Evolutionary conservation across 2,888 invertebrate genomes (phyloP), one percentile per base, ranked within the genome.

Genomic region (Agriotes lineatus): DNA sequence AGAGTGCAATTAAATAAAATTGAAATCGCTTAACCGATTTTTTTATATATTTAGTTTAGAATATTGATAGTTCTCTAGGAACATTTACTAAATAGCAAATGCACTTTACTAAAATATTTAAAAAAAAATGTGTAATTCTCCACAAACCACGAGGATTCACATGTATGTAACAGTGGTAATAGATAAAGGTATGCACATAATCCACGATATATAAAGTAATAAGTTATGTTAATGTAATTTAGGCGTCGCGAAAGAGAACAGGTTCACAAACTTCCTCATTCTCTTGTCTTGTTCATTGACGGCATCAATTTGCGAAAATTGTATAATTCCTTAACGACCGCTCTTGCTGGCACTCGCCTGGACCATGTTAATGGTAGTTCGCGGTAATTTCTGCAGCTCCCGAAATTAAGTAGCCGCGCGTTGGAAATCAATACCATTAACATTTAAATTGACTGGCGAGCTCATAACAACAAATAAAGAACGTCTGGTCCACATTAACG

Each of bases 371-470:
- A 52, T 33, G 52, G 18, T 52, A 52, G 45, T 12, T 1, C 12
- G 1, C 12, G 20, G n/a, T 45, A 45, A 45, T 20, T 45, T 18
- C 16, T 45, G 45, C 45, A n/a, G n/a, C 20, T 3, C 20, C 25
- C 25, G 12, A 48, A 52, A 33, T 30, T 18, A 52, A 33, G 52
- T 52, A 52, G 52, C 33, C 33, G 33, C 20, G 33, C 10, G 52
- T 33, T 33, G 18, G 52, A 33, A 52, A 52, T 37, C 14, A 33
- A 2, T 33, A 18, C 63, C 54, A 63, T 63, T 63, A 63, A 42
- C 54, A 63, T 63, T 63, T 63, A 63, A 63, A 63, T 45, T 56
- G 45, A 12, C 14, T 20, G 4, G 16, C 37, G 22, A 61, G 57
- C 50, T 33, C 54, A 57, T 61, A 52, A 52, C 52, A 52, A 33